Percentiles rank a stretch among this genome's conserved stretches.
phyloP scores from a whole-genome alignment of 2,888 invertebrate species.

The Eudemis profundana region DNA sequence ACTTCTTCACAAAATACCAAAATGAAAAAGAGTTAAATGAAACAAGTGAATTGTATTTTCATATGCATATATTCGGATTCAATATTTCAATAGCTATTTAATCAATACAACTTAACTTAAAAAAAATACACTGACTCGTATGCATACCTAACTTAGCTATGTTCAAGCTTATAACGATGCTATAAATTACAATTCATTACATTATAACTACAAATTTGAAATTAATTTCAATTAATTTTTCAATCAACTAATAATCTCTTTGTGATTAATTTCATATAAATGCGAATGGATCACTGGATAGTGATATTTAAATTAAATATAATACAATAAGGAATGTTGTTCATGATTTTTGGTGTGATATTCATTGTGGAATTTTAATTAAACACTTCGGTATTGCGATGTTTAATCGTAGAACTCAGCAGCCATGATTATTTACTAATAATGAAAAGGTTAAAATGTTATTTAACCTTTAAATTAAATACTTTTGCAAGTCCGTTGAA shows the following conservation, averaged over 20 bases:
- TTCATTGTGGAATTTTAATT: neutral
- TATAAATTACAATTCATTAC: constrained; percentile 83
- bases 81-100: constrained; percentile 83
- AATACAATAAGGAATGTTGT: constrained; percentile 28
- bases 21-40: constrained; percentile 54
- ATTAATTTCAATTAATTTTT: constrained; percentile 46
- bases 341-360: constrained; percentile 9
- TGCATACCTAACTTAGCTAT: constrained; percentile 79
- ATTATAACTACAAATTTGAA: constrained; percentile 59
- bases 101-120: constrained; percentile 81
- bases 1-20: too few relatives aligned
- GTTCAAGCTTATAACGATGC: constrained; percentile 73
- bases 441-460: constrained; percentile 19
- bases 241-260: constrained; percentile 71
- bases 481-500: neutral
- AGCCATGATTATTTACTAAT: neutral
- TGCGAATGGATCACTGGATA: constrained; percentile 30
- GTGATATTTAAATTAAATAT: constrained; percentile 25
- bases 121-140: constrained; percentile 82
- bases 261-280: constrained; percentile 44
- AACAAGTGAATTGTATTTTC: constrained; percentile 72
- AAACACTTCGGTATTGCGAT: constrained; percentile 1
- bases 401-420: neutral
- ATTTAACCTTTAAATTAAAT: constrained; percentile 15
- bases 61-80: constrained; percentile 84